Evolutionary conservation across 2,888 invertebrate species (phyloP).

Genomic region (Campaea margaritaria): DNA sequence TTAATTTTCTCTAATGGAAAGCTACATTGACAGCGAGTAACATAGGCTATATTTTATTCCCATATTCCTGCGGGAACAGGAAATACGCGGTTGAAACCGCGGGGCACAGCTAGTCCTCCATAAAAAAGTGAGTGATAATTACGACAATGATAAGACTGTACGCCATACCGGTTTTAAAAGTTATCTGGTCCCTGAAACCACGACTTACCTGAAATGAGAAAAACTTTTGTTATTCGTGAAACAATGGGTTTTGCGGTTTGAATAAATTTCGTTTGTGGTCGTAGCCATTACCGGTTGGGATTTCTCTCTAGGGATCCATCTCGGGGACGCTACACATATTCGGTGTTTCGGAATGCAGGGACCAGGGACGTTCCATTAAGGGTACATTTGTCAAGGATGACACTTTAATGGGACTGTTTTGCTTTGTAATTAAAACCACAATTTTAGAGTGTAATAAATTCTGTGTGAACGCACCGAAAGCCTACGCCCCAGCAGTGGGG

Average conservation of each 20-base stretch:
- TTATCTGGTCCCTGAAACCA: slow-evolving; percentile 17
- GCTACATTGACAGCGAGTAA: no score
- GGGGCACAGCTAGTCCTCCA: no score
- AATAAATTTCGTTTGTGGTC: slow-evolving; percentile 26
- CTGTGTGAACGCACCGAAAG: no score
- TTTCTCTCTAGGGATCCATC: slow-evolving; percentile 14
- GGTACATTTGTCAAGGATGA: background rate
- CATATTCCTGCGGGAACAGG: no score
- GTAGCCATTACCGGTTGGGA: slow-evolving; percentile 15
- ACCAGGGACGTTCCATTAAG: slow-evolving; percentile 3
- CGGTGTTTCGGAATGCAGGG: slow-evolving; percentile 1
- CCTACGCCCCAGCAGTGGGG: no score
- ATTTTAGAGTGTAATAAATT: no score
- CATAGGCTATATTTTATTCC: no score
- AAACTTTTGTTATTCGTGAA: slow-evolving; percentile 29
- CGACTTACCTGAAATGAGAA: slow-evolving; percentile 37
- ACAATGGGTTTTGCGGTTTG: slow-evolving; percentile 22
- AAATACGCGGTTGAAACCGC: no score
- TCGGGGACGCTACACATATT: slow-evolving; percentile 10
- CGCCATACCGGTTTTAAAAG: background rate
- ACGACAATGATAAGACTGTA: background rate
- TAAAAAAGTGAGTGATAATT: no score
- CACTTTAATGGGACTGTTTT: no score
- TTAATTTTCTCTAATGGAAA: no score
- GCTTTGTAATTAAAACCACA: no score